Conservation (phyloP, 2,888 invertebrate genomes). For the Epirrhoe alternata region DNA sequence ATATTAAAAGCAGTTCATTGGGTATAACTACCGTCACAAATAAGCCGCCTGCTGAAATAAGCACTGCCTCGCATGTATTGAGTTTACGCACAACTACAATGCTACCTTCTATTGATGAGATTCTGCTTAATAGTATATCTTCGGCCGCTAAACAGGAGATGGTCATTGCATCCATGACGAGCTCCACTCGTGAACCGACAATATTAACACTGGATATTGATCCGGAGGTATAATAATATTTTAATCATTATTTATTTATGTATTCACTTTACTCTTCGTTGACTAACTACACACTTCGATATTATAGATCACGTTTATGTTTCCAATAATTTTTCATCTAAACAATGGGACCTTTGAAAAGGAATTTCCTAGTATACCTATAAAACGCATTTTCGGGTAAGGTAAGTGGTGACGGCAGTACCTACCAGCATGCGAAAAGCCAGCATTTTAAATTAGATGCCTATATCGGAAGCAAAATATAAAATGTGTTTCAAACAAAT, state of each 20-base stretch:
- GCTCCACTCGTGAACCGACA: conserved; percentile 82
- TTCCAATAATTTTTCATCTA: conserved; percentile 32
- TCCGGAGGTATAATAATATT: conserved; percentile 84
- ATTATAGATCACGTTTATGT: conserved; percentile 31
- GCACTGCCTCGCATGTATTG: conserved; percentile 85
- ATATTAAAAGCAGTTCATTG: conserved; percentile 81
- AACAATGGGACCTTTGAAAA: conserved; percentile 36
- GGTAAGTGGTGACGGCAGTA: conserved; percentile 72
- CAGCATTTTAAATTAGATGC: conserved; percentile 13
- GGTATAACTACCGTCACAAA: conserved; percentile 78
- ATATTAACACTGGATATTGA: conserved; percentile 86
- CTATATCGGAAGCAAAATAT: conserved; percentile 26
- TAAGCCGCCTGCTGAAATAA: conserved; percentile 78
- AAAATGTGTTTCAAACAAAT: conserved; percentile 53
- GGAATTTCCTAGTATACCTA: conserved; percentile 47
- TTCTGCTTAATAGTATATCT: conserved; percentile 86
- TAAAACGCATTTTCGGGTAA: conserved; percentile 41
- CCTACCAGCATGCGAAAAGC: conserved; percentile 21
- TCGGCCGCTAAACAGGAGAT: conserved; percentile 86
- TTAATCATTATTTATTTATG: conserved; percentile 44
- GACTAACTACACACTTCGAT: conserved; percentile 39
- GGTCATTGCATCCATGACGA: conserved; percentile 81
- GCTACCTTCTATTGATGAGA: conserved; percentile 86
- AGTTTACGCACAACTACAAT: conserved; percentile 84
- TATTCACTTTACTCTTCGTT: conserved; percentile 33